Percentiles rank a stretch among this genome's conserved stretches.
phyloP scores from a whole-genome alignment of 2,113 vertebrate genomes.

The Cochlearius cochlearius region DNA sequence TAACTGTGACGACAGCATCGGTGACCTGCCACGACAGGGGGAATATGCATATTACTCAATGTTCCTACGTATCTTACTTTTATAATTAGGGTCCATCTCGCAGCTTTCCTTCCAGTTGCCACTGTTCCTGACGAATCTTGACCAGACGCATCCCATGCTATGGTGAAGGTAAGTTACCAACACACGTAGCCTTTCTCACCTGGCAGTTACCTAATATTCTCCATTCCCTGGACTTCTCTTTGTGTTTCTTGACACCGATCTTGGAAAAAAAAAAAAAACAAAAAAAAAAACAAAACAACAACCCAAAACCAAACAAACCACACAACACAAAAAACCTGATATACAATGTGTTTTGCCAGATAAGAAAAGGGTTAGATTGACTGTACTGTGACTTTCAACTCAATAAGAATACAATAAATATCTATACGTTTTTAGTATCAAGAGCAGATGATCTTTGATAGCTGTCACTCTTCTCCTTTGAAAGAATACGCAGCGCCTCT shows the following conservation, averaged over 20 bases:
- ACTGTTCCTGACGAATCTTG: not conserved
- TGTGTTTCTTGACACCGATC: not conserved
- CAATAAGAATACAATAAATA: not conserved
- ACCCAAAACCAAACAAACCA: not conserved
- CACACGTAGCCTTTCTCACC: rapidly evolving
- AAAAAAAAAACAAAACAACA: no score
- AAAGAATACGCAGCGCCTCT: not conserved
- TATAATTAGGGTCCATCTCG: not conserved
- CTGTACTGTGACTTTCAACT: not conserved
- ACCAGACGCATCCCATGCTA: not conserved
- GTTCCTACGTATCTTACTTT: not conserved
- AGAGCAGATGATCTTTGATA: not conserved
- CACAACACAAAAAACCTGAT: not conserved
- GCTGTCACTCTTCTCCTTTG: not conserved
- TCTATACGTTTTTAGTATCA: not conserved
- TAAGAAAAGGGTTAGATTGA: not conserved
- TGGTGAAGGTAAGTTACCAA: not conserved
- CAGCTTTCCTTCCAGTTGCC: not conserved
- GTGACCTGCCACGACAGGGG: not conserved
- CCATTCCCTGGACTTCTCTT: not conserved
- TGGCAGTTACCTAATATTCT: not conserved
- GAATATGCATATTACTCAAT: rapidly evolving
- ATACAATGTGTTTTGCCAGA: not conserved
- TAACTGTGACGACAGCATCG: not conserved
- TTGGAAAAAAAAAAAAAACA: not conserved